Conservation (phyloP, 2,888 invertebrate genomes). For the Acrobasis consociella region DNA sequence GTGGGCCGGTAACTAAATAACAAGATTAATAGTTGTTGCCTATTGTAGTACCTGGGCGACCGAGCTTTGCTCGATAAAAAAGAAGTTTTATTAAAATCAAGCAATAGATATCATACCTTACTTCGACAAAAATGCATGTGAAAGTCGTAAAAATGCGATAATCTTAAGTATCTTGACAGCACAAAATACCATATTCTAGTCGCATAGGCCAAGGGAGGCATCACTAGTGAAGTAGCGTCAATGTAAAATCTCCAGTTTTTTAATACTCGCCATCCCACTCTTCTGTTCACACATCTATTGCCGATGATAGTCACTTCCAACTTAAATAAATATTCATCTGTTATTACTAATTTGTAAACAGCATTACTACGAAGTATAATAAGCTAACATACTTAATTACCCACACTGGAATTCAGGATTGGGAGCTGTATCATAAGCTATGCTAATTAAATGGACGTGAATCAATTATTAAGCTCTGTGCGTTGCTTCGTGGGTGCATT, state of each 20-base stretch:
- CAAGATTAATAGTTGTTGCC: too few species aligned
- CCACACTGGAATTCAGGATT: too few species aligned
- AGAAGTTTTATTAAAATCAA: not conserved
- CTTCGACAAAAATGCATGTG: constrained; percentile 53
- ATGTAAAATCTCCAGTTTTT: constrained; percentile 48
- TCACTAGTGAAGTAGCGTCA: constrained; percentile 44
- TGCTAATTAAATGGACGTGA: too few species aligned
- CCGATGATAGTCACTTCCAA: constrained; percentile 45
- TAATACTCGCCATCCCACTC: constrained; percentile 42
- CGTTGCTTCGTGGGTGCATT: too few species aligned
- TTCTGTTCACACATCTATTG: constrained; percentile 40
- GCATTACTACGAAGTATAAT: too few species aligned
- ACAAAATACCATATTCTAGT: constrained; percentile 43
- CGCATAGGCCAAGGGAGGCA: constrained; percentile 46
- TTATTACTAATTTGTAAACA: not conserved
- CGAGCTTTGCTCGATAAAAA: not conserved
- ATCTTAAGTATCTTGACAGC: constrained; percentile 47
- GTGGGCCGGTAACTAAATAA: too few species aligned
- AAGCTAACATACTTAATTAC: too few species aligned
- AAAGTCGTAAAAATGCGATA: constrained; percentile 50
- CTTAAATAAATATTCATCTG: constrained; percentile 38
- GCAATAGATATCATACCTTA: constrained; percentile 44
- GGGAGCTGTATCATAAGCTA: too few species aligned
- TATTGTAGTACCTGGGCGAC: not conserved
- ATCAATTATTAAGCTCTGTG: too few species aligned